A percentile compares a stretch with the other conserved stretches of the same genome.
Conservation (phyloP, 2,113 vertebrate genomes). For the Chaetodon trifascialis region DNA sequence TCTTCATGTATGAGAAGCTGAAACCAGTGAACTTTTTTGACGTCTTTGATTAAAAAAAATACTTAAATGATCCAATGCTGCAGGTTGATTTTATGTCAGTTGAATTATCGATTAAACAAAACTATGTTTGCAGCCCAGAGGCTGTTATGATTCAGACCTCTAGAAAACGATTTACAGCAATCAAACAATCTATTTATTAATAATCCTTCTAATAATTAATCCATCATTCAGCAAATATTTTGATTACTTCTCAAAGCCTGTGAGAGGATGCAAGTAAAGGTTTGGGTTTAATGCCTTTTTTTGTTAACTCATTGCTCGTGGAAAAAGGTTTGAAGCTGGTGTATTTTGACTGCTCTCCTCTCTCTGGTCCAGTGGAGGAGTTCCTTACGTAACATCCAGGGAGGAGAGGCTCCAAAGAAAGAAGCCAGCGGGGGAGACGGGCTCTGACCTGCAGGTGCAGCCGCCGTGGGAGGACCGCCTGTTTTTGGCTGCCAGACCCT, state of each 20-base stretch:
- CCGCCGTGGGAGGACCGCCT: conserved; percentile 32
- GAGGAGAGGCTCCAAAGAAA: conserved; percentile 39
- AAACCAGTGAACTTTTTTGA: neutral
- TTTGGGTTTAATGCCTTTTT: neutral
- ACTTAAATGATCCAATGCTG: neutral
- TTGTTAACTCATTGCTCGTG: rapidly evolving
- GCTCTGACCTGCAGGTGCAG: conserved; percentile 68
- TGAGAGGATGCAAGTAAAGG: neutral
- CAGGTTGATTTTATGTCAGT: neutral
- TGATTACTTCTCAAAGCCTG: neutral
- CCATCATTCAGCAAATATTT: neutral
- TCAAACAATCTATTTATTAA: neutral
- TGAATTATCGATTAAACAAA: neutral
- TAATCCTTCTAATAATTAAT: no score
- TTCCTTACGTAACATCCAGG: conserved; percentile 49
- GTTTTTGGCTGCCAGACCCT: conserved; percentile 26
- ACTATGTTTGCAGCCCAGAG: neutral
- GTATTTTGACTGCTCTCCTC: conserved; percentile 36
- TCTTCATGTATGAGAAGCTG: neutral
- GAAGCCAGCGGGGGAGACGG: conserved; percentile 12
- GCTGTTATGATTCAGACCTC: neutral
- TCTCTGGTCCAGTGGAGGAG: conserved; percentile 35
- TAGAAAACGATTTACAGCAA: neutral
- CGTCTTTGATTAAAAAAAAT: neutral
- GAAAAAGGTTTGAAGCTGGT: conserved; percentile 22